Evolutionary conservation across 2,797 vertebrate genomes (phyloP).

Genomic region (Sternotherus odoratus): DNA sequence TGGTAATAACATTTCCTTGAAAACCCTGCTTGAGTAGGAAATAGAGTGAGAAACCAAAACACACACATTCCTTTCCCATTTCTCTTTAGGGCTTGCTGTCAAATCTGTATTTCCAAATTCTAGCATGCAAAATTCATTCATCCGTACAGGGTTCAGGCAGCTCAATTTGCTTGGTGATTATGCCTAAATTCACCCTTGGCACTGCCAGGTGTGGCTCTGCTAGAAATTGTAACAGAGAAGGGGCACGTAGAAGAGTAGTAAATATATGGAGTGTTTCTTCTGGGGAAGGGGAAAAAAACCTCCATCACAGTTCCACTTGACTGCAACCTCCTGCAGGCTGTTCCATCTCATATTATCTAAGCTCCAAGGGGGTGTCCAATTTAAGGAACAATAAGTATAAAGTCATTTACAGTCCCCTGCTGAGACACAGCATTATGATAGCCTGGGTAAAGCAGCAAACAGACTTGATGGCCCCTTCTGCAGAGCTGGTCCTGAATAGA

Average conservation of each 20-base stretch:
- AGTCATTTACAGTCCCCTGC: slow-evolving; percentile 75
- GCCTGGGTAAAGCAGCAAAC: slow-evolving; percentile 43
- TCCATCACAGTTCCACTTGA: slow-evolving; percentile 55
- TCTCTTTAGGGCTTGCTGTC: not conserved
- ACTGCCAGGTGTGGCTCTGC: not conserved
- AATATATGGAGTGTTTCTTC: slow-evolving; percentile 42
- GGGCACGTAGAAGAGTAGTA: not conserved
- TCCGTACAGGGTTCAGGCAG: fast-evolving
- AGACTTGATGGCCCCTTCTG: slow-evolving; percentile 21
- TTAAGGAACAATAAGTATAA: slow-evolving; percentile 78
- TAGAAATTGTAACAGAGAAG: not conserved
- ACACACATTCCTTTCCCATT: fast-evolving
- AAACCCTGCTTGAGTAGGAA: not conserved
- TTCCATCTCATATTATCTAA: slow-evolving; percentile 76
- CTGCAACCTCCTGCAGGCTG: slow-evolving; percentile 66
- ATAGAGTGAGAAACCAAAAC: not conserved
- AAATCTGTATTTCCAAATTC: not conserved
- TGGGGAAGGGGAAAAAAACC: not conserved
- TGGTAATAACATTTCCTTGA: not conserved
- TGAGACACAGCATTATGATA: slow-evolving; percentile 48
- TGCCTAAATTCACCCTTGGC: not conserved
- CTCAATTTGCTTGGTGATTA: fast-evolving
- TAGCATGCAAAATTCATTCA: fast-evolving
- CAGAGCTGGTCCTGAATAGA: not conserved
- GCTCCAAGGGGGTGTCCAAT: slow-evolving; percentile 75